Base-by-base conservation (phyloP, 1,140 invertebrate species). In the Melipona quadrifasciata region DNA sequence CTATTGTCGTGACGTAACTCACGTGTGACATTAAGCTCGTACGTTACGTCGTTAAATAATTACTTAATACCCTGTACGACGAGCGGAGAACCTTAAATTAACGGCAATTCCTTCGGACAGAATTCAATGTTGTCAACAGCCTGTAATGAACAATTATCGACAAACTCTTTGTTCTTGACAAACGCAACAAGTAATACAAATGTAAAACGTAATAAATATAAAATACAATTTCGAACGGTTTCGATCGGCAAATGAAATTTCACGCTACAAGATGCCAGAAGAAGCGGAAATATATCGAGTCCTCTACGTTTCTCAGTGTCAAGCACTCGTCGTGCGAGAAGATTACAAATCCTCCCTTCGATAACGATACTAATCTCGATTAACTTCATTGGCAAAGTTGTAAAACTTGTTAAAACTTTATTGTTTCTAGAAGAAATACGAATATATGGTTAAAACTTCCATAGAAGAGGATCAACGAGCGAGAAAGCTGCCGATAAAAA, bases 31-130 rank as follows among this genome's bases (percentile, higher is more conserved):
- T 70, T 75, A 74, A 86, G 68, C 64, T 75, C 71, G 74, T 61
- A 27, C 47, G 12, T n/a, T 65, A 27, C 19, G 58, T 85, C n/a
- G 12, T 58, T 31, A 17, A 34, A 80, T 57, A 53, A 83, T 84
- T 84, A 76, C 24, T 87, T 53, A 78, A 85, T 87, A 88, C 53
- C 77, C 74, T 78, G 67, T 85, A 71, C 34, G n/a, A 71, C 47
- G 34, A 47, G 17, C n/a, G 80, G 39, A 67, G 16, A 34, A 65
- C 8, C 34, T 76, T 70, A 39, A 77, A 17, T 31, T 79, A 80
- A 86, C 12, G 19, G 21, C 53, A 72, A 81, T 51, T 79, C 73
- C 58, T 27, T 71, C 19, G 5, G 8, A 34, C 24, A 47, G 12
- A 34, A 19, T 51, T 53, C 19, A 55, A 55, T 27, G 57, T 55